A percentile compares a stretch with the other conserved stretches of the same genome.
Conservation (phyloP, 2,113 vertebrate genomes). For the Periophthalmodon schlosseri region DNA sequence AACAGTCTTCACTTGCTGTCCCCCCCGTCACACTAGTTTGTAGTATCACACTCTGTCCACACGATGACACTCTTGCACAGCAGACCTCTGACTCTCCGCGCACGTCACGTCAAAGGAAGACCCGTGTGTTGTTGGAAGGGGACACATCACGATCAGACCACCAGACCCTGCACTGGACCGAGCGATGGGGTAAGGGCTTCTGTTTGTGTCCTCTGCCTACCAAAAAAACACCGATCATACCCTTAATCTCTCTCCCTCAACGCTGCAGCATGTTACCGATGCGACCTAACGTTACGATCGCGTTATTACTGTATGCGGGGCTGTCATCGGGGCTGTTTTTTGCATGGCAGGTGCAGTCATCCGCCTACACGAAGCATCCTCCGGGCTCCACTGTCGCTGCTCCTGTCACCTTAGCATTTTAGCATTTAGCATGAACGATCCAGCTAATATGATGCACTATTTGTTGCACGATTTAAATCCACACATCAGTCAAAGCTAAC, state of each 20-base stretch:
- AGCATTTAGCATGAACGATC: slow-evolving; percentile 13
- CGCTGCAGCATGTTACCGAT: accelerated
- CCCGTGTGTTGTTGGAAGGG: background rate
- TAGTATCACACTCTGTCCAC: background rate
- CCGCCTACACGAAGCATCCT: slow-evolving; percentile 58
- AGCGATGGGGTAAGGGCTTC: slow-evolving; percentile 55
- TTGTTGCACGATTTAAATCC: background rate
- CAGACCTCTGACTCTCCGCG: background rate
- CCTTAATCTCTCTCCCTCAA: background rate
- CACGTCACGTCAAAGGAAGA: slow-evolving; percentile 35
- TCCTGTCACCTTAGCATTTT: slow-evolving; percentile 35
- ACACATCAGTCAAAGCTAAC: background rate
- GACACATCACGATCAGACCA: too few relatives aligned
- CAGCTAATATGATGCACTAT: background rate
- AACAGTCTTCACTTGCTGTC: too few relatives aligned
- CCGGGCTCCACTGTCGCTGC: background rate
- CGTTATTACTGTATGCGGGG: background rate
- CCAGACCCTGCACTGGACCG: background rate
- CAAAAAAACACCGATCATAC: background rate
- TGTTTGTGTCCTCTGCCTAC: background rate
- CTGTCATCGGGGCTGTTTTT: background rate
- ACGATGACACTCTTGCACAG: slow-evolving; percentile 22
- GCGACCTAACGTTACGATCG: background rate
- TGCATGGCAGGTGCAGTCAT: slow-evolving; percentile 23
- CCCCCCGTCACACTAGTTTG: background rate